Base-by-base conservation (phyloP, 2,113 vertebrate species). In the Silurus meridionalis region DNA sequence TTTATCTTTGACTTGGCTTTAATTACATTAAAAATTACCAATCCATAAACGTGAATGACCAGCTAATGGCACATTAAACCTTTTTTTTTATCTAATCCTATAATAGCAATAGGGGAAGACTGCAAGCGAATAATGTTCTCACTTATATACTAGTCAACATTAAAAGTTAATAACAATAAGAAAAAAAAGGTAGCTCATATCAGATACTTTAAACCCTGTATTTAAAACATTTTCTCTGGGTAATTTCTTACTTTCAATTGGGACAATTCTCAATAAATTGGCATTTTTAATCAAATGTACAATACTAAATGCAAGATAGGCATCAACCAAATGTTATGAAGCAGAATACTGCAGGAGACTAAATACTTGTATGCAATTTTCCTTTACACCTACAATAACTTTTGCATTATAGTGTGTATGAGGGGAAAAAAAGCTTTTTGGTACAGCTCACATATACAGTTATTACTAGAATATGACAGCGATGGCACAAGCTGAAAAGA, bases 401-500 rank as follows among this genome's bases (percentile, higher is more conserved):
- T 67, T 67, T 67, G 66, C 25, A 28, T 15, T 28, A 28, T 28
- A 67, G 61, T n/a, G 61, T 64, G 21, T 25, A 66, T 64, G 23
- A n/a, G 23, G 10, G 23, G 11, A 2, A 25, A 25, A 1, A 37
- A 6, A 25, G 3, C 10, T 4, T 25, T 67, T 67, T 71, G 2
- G 13, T 71, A 46, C 37, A 3, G 7, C 13, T 69, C 28, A 15
- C 13, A 15, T 37, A 17, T 37, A 37, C 37, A 37, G 37, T 37
- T 37, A 82, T n/a, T 37, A 28, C 69, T 71, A 48, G 48, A 14
- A 48, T 75, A 55, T 78, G 79, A 82, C 86, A 89, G 3, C 78
- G 57, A 79, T 58, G 28, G 66, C 79, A 75, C 28, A 19, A 53
- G 58, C 28, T 48, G 52, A 52, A n/a, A 28, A 60, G 52, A 82